Conservation (phyloP, 37 sponge, comb jelly and placozoan genomes). For the Chondrosia reniformis region DNA sequence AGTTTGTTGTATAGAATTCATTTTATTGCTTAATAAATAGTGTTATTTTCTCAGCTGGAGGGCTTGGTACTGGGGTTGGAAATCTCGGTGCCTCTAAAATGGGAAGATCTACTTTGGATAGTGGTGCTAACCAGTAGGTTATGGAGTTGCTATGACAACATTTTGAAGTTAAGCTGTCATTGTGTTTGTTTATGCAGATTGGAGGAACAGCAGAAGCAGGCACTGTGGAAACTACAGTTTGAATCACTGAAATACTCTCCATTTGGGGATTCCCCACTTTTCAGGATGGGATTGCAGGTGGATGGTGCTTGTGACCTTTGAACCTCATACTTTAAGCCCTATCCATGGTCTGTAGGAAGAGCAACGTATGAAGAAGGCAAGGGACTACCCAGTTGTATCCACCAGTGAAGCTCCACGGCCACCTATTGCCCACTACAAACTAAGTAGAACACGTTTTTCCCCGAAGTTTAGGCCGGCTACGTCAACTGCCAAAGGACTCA, state of each 20-base stretch:
- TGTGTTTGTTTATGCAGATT: not conserved
- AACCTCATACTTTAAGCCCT: not conserved
- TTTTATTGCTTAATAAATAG: too few relatives aligned
- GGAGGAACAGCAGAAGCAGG: conserved; percentile 50
- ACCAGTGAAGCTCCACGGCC: conserved; percentile 24
- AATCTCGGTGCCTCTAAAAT: not conserved
- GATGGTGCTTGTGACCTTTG: too few relatives aligned
- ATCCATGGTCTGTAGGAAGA: conserved; percentile 39
- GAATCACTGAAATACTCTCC: conserved; percentile 65
- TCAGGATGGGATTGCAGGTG: conserved; percentile 71
- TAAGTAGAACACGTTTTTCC: conserved; percentile 38
- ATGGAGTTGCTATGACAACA: not conserved
- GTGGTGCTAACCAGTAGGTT: too few relatives aligned
- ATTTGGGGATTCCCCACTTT: conserved; percentile 94
- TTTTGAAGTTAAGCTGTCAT: too few relatives aligned
- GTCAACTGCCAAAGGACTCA: conserved; percentile 42
- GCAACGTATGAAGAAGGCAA: conserved; percentile 27
- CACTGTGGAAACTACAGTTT: conserved; percentile 71
- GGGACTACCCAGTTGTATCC: conserved; percentile 18
- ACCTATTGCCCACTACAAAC: conserved; percentile 66
- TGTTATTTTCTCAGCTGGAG: too few relatives aligned
- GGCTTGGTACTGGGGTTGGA: conserved; percentile 1
- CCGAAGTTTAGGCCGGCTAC: conserved; percentile 46
- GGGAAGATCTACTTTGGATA: too few relatives aligned
- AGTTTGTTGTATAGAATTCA: too few relatives aligned